Percentiles rank a stretch among this genome's conserved stretches.
Conservation (phyloP, 53 echinoderm and acorn worm genomes). For the Glandiceps talaboti region DNA sequence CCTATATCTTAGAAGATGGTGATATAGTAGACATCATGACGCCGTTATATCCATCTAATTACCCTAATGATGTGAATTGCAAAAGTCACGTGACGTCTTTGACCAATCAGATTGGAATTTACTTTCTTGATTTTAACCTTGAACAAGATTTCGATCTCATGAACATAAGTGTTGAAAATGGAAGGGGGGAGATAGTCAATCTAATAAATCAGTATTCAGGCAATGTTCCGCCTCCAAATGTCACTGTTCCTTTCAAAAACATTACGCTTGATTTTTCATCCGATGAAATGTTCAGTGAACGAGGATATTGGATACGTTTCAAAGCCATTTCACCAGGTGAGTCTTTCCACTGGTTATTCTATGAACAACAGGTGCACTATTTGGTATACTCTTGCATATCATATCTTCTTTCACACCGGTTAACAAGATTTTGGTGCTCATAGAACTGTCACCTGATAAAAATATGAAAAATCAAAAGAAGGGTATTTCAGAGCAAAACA, state of each 20-base stretch:
- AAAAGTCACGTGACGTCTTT: not conserved
- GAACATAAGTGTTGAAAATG: not conserved
- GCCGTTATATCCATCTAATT: not conserved
- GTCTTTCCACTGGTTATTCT: too few species aligned
- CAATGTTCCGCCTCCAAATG: not conserved
- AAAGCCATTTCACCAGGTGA: too few species aligned
- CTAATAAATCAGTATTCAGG: not conserved
- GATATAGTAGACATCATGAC: not conserved
- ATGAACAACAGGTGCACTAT: too few species aligned
- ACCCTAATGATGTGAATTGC: not conserved
- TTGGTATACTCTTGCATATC: too few species aligned
- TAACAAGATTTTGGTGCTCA: too few species aligned
- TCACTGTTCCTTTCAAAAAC: not conserved
- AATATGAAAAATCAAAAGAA: too few species aligned
- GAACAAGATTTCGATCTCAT: not conserved
- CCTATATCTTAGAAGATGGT: not conserved
- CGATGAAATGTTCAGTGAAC: not conserved
- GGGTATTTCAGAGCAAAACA: too few species aligned
- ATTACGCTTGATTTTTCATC: not conserved
- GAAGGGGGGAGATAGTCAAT: not conserved
- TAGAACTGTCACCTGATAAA: too few species aligned
- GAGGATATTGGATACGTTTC: not conserved
- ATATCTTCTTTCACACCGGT: too few species aligned
- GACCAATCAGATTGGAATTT: not conserved
- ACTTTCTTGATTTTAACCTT: not conserved